These are phyloP conservation scores for Eupsilia transversa DNA, from an alignment of 2,888 invertebrate species.

Conservation along the genomic window DNA sequence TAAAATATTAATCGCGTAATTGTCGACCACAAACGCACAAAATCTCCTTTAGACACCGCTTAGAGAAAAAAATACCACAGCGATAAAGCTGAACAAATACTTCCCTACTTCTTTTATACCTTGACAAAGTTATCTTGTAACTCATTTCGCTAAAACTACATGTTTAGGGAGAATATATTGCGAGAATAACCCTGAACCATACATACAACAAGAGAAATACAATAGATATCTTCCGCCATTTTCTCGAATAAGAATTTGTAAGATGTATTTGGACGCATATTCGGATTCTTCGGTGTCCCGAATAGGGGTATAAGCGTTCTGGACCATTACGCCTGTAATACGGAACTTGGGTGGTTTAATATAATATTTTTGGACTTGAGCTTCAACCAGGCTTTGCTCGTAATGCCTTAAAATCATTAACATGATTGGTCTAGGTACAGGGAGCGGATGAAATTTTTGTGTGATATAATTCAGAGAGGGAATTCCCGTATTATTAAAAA, in stretches of 20 bases:
- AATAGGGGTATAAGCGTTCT: constrained; percentile 44
- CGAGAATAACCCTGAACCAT: constrained; percentile 44
- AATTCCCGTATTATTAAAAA: no score
- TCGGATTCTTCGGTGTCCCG: constrained; percentile 50
- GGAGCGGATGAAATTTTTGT: no score
- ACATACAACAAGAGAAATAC: constrained; percentile 53
- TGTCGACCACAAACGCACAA: neutral
- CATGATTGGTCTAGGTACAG: neutral
- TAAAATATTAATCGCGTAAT: neutral
- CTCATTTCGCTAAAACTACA: constrained; percentile 49
- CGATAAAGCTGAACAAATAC: constrained; percentile 10
- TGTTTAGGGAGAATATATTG: constrained; percentile 49
- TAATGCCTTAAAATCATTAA: neutral
- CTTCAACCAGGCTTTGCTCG: neutral
- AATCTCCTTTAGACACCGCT: neutral
- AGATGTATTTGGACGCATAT: constrained; percentile 34
- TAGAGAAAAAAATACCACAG: neutral
- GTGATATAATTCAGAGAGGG: no score
- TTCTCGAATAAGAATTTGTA: constrained; percentile 54
- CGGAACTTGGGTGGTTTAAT: constrained; percentile 21
- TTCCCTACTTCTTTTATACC: constrained; percentile 5
- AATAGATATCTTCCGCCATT: constrained; percentile 51
- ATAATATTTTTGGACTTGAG: constrained; percentile 23
- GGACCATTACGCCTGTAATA: constrained; percentile 44
- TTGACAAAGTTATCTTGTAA: constrained; percentile 34